Conservation (phyloP, 2,888 invertebrate genomes). For the Dysmachus trigonus region DNA sequence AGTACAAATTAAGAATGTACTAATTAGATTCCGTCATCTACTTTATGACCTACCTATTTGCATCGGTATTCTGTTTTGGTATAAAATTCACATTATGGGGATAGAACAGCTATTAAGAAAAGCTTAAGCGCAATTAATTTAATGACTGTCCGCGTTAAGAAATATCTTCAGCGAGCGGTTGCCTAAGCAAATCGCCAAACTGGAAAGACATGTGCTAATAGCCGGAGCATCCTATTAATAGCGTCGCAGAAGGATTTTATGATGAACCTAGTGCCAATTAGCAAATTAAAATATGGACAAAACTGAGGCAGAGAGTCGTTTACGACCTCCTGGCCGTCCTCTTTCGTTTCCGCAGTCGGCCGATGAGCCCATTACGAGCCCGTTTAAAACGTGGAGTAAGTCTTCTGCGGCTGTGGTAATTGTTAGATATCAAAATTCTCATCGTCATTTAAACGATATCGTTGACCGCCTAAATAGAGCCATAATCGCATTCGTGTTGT, state of each 20-base stretch:
- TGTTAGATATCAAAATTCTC: neutral
- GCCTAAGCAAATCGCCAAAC: neutral
- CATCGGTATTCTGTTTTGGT: neutral
- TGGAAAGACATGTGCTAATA: neutral
- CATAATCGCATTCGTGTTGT: neutral
- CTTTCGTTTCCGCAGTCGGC: neutral
- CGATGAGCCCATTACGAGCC: neutral
- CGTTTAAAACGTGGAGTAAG: neutral
- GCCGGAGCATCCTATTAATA: neutral
- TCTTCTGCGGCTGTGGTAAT: neutral
- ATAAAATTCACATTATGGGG: neutral
- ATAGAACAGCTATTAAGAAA: neutral
- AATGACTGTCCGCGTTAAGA: neutral
- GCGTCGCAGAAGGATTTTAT: neutral
- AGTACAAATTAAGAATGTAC: neutral
- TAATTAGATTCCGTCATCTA: neutral
- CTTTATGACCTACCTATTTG: neutral
- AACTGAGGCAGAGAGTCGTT: neutral
- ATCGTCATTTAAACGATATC: neutral
- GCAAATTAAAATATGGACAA: neutral
- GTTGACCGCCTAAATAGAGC: neutral
- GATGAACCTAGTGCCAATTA: conserved; percentile 1
- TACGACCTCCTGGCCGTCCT: neutral
- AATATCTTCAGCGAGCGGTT: neutral
- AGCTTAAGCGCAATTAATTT: neutral